Conservation (phyloP, 2,113 vertebrate species). For the Bubo bubo region DNA sequence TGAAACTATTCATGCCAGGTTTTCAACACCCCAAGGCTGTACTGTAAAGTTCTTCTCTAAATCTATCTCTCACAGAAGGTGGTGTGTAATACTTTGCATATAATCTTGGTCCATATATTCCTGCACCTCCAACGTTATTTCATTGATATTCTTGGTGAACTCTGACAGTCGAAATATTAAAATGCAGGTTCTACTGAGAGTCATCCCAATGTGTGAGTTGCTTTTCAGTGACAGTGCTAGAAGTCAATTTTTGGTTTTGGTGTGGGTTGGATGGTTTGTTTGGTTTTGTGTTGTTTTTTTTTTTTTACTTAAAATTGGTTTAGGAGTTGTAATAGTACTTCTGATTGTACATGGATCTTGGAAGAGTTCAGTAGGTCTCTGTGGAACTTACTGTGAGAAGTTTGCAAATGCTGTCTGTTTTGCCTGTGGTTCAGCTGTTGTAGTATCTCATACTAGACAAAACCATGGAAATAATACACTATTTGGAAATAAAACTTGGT, state of each 20-base stretch:
- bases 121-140: fast-evolving
- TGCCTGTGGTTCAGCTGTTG: neutral
- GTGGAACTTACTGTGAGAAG: too few species aligned
- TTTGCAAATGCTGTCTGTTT: neutral
- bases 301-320: neutral
- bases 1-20: neutral
- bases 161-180: neutral
- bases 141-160: neutral
- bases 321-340: neutral
- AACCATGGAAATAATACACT: fast-evolving
- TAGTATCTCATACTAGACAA: neutral
- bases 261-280: too few species aligned
- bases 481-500: neutral
- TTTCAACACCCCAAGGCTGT: neutral
- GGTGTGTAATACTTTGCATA: too few species aligned
- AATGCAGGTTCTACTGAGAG: neutral
- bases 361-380: neutral
- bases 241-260: neutral
- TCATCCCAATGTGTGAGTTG: neutral
- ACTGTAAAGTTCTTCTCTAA: too few species aligned
- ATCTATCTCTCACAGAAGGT: fast-evolving
- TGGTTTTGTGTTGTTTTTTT: neutral
- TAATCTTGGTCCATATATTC: neutral
- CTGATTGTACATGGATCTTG: fast-evolving
- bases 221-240: neutral